Conservation (phyloP, 2,113 vertebrate species). For the Varanus komodoensis region DNA sequence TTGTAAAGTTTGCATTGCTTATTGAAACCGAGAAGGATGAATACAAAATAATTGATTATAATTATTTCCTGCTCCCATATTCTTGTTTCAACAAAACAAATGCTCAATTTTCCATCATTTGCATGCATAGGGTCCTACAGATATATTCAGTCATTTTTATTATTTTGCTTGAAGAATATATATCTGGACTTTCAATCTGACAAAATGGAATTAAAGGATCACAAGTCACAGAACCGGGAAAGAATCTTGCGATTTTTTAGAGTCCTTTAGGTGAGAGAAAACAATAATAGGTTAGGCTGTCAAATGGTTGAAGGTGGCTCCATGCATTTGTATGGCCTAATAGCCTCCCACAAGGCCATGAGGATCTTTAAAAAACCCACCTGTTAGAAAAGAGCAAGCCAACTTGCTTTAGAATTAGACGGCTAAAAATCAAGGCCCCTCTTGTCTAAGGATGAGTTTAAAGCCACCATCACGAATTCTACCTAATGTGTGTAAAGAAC, state of each 20-base stretch:
- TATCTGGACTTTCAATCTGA: background rate
- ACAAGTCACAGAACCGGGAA: background rate
- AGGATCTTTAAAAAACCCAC: background rate
- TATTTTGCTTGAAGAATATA: background rate
- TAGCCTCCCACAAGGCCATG: background rate
- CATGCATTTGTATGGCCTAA: background rate
- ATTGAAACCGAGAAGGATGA: background rate
- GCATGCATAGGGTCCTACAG: background rate
- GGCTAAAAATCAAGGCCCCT: background rate
- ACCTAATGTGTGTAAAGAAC: background rate
- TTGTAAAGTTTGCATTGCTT: background rate
- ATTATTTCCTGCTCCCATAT: background rate
- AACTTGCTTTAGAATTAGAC: background rate
- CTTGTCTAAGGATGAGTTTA: background rate
- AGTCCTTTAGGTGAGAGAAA: background rate
- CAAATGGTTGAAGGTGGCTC: background rate
- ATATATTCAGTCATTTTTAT: background rate
- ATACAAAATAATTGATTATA: background rate
- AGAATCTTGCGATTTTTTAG: background rate
- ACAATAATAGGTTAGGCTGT: background rate
- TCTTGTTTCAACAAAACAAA: background rate
- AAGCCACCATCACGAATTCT: background rate
- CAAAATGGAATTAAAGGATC: conserved; percentile 4
- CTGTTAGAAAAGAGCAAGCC: background rate
- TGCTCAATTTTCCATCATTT: background rate